These are phyloP conservation scores for Sylvia borin DNA, from an alignment of 2,797 vertebrate genomes.

Conservation along the genomic window DNA sequence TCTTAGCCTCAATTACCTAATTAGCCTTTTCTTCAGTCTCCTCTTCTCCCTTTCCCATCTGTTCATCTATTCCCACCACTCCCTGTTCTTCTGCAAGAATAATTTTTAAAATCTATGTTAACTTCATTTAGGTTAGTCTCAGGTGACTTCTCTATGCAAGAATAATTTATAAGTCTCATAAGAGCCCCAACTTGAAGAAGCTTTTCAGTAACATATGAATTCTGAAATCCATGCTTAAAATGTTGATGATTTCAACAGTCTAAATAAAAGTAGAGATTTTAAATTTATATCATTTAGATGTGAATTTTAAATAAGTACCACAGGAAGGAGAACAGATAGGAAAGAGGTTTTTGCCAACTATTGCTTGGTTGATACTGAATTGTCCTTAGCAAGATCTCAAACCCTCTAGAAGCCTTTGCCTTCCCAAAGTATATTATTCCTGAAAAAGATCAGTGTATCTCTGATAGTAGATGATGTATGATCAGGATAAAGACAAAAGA, in stretches of 20 bases:
- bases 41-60: slow-evolving; percentile 66
- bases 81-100: slow-evolving; percentile 65
- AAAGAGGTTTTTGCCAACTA: background rate
- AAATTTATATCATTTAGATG: background rate
- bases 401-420: background rate
- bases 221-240: slow-evolving; percentile 33
- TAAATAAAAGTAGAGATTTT: background rate
- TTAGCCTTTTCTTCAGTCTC: slow-evolving; percentile 64
- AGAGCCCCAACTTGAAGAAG: slow-evolving; percentile 36
- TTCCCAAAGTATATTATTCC: background rate
- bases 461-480: slow-evolving; percentile 24
- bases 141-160: slow-evolving; percentile 58
- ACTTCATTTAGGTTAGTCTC: slow-evolving; percentile 72
- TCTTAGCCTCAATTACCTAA: slow-evolving; percentile 73
- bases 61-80: slow-evolving; percentile 72
- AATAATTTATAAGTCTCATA: slow-evolving; percentile 67
- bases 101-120: slow-evolving; percentile 72
- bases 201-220: slow-evolving; percentile 48
- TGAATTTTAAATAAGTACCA: background rate
- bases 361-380: background rate
- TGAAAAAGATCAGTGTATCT: slow-evolving; percentile 18
- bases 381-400: background rate
- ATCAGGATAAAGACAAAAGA: slow-evolving; percentile 39
- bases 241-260: slow-evolving; percentile 20
- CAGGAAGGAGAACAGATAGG: background rate